A percentile compares a stretch with the other conserved stretches of the same genome.
Evolutionary conservation across 2,113 vertebrate genomes (phyloP).

Genomic region (Centropus unirufus): DNA sequence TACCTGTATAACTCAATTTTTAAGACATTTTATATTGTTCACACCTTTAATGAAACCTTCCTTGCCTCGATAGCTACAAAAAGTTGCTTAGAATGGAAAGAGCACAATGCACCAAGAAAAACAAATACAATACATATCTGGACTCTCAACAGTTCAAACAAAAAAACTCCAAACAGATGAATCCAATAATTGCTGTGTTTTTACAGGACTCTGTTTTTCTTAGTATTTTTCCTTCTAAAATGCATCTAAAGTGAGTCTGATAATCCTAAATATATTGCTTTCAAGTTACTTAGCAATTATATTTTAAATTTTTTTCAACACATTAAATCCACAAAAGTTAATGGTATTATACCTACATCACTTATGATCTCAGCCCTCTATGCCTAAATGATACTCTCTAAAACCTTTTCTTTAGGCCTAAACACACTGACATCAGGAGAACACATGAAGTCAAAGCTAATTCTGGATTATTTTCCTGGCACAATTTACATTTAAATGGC

Average conservation of each 20-base stretch:
- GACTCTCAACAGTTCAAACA: neutral
- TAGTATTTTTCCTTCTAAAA: neutral
- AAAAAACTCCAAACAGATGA: slow-evolving; percentile 24
- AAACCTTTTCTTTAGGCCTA: neutral
- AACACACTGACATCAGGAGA: neutral
- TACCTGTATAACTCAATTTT: neutral
- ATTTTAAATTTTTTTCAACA: neutral
- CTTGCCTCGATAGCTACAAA: neutral
- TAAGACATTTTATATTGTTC: neutral
- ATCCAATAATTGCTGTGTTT: neutral
- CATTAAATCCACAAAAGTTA: neutral
- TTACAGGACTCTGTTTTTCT: neutral
- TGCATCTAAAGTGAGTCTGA: neutral
- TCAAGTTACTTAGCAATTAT: neutral
- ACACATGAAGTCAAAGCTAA: neutral
- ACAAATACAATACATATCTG: neutral
- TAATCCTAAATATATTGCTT: neutral
- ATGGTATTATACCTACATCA: neutral
- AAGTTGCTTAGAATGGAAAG: neutral
- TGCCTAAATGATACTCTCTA: neutral
- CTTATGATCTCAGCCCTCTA: neutral
- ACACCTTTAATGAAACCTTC: neutral
- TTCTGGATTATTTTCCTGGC: neutral
- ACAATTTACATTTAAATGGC: neutral
- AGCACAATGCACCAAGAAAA: neutral